A percentile compares a stretch with the other conserved stretches of the same genome.
Evolutionary conservation across 2,113 vertebrate species (phyloP).

Genomic region (Numenius arquata): DNA sequence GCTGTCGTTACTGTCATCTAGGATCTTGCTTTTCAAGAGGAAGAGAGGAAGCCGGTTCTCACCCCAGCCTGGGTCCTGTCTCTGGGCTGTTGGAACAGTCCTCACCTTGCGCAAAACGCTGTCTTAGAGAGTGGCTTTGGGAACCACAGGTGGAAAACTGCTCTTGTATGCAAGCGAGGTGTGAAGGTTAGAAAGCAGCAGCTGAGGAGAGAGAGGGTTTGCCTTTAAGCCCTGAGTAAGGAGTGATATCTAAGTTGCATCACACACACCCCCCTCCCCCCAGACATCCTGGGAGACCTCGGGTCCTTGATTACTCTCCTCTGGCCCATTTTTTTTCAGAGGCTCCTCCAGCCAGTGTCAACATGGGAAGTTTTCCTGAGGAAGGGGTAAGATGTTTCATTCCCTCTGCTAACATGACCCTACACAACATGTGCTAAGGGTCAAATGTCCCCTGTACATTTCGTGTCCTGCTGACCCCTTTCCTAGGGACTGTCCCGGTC

Average conservation of each 20-base stretch:
- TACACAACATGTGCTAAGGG: background rate
- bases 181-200: background rate
- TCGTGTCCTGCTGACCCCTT: background rate
- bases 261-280: background rate
- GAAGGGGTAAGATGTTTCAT: background rate
- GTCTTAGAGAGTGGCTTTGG: background rate
- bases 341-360: background rate
- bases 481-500: background rate
- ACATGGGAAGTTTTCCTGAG: background rate
- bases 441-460: fast-evolving
- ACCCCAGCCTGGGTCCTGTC: background rate
- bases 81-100: background rate
- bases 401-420: background rate
- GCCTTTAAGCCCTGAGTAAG: background rate
- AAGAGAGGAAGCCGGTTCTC: background rate
- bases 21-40: background rate
- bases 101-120: background rate
- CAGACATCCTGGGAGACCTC: background rate
- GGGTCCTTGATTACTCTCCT: background rate
- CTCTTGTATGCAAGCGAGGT: background rate
- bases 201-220: background rate
- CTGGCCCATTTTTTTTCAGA: background rate
- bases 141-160: background rate
- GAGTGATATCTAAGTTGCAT: background rate
- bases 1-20: background rate